Conservation (phyloP, 2,113 vertebrate genomes). For the Hemiscyllium ocellatum region DNA sequence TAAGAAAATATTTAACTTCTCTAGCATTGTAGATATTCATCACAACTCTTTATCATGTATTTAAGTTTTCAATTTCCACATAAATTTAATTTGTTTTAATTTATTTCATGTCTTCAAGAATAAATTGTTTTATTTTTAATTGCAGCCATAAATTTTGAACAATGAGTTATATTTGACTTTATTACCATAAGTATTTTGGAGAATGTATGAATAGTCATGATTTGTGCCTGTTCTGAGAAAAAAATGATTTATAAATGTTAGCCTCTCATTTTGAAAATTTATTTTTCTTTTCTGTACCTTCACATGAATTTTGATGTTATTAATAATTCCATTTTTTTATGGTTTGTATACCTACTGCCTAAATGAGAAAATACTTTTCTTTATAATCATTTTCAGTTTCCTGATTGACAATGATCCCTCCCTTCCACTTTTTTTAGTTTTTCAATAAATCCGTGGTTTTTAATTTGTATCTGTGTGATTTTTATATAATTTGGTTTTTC, state of each 20-base stretch:
- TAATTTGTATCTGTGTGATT: not conserved
- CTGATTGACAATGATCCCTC: not conserved
- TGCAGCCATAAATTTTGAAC: not conserved
- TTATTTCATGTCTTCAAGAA: not conserved
- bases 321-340: not conserved
- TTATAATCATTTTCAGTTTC: not conserved
- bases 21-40: not conserved
- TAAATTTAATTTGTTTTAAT: not conserved
- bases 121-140: not conserved
- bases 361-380: not conserved
- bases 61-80: not conserved
- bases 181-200: not conserved
- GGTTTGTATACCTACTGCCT: not conserved
- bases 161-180: not conserved
- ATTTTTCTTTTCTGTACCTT: not conserved
- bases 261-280: not conserved
- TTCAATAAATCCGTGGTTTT: not conserved
- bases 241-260: not conserved
- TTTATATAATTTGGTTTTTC: not conserved
- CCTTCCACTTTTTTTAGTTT: not conserved
- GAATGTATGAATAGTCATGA: not conserved
- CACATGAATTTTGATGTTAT: not conserved
- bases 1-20: conserved; percentile 1
- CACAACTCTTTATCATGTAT: not conserved
- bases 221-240: not conserved